Conservation (phyloP, 1,140 invertebrate species). For the Propsilocerus akamusi region DNA sequence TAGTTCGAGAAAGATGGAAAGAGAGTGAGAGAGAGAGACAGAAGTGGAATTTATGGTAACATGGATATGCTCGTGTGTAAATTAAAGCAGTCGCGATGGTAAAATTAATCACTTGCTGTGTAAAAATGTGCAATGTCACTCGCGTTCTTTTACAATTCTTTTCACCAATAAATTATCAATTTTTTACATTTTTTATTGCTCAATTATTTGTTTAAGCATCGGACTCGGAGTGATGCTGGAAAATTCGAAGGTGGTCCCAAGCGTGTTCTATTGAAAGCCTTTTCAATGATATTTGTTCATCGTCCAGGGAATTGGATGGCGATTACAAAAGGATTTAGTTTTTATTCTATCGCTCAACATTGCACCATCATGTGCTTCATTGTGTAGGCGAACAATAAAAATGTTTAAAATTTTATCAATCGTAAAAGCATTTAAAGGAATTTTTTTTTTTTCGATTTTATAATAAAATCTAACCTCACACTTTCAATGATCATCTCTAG, state of each 20-base stretch:
- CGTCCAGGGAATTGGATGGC: not conserved
- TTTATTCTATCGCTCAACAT: not conserved
- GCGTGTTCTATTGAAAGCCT: not conserved
- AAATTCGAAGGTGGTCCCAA: not conserved
- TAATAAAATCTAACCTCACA: too few relatives aligned
- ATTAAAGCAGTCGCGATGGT: not conserved
- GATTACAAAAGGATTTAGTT: too few relatives aligned
- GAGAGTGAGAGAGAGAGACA: too few relatives aligned
- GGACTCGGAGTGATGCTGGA: not conserved
- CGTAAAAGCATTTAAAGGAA: too few relatives aligned
- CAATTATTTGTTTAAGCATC: constrained; percentile 1
- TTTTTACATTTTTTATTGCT: not conserved
- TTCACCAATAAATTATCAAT: not conserved
- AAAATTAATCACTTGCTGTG: constrained; percentile 3
- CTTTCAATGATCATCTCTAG: too few relatives aligned
- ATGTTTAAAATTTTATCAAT: too few relatives aligned
- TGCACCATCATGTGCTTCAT: too few relatives aligned
- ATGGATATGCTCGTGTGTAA: not conserved
- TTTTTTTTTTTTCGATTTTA: too few relatives aligned
- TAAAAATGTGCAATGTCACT: not conserved
- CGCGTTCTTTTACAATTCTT: not conserved
- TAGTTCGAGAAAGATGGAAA: not conserved
- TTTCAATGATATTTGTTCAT: not conserved
- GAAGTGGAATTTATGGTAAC: too few relatives aligned
- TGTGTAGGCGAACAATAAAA: too few relatives aligned